Base-by-base conservation (phyloP, 2,888 invertebrate species). In the Drosophila anomelani region DNA sequence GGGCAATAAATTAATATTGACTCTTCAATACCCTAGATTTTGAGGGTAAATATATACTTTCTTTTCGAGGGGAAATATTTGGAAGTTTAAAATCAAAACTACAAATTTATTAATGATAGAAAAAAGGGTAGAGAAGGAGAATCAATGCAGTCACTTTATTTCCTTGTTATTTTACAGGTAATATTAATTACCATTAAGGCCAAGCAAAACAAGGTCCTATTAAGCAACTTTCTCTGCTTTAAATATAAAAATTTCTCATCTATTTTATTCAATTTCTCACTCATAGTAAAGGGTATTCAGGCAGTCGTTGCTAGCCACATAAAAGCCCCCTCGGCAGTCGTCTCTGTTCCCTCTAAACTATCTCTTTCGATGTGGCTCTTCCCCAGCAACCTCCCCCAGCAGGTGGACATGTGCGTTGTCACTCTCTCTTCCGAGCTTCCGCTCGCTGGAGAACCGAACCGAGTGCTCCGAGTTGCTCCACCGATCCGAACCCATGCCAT, bases 321-420 rank as follows among this genome's bases (percentile, higher is more conserved):
- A 17, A 39, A 41, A 41, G 2, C 9, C 39, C 15, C 13, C 9
- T 0, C 2, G 4, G 13, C 4, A 29, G n/a, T 1, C 15, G 2
- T 29, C 29, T 53, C 15, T 59, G 51, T 39, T 15, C 53, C 29
- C 29, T 41, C n/a, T 54, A 9, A 32, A 13, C 20, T 32, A 10
- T 15, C 55, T 55, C 32, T 56, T 34, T 32, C 1, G 23, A 0
- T 26, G 51, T 43, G 55, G 13, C 56, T 61, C 56, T 61, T 43
- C 23, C 32, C n/a, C 13, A 43, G 41, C 32, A 34, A 43, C 54
- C 41, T 43, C 20, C 32, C 60, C 20, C 60, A 55, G 55, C 55
- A 55, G 56, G 60, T 61, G 60, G 55, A 61, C 56, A 61, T 41
- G 60, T 55, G 55, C 41, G 13, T 34, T 23, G 20, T 9, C 6